Percentiles rank a stretch among this genome's conserved stretches.
Evolutionary conservation across 1,140 invertebrate genomes (phyloP).

Genomic region (Hypsibius dujardini): DNA sequence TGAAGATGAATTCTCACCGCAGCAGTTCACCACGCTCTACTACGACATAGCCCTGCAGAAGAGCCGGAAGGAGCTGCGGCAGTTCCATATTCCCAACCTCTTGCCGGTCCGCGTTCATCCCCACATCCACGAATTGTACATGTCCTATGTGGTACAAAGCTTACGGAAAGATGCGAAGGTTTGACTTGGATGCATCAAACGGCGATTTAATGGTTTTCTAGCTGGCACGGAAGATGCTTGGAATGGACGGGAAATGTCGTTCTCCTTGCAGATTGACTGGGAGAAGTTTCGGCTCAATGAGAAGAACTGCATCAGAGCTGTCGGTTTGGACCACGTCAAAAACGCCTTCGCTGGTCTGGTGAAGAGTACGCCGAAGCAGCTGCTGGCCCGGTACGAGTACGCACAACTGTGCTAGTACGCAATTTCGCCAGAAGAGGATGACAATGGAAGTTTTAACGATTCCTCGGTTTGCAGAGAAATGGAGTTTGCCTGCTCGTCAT

Average conservation of each 20-base stretch:
- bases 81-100: neutral
- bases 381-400: conserved; percentile 61
- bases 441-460: conserved; percentile 11
- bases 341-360: conserved; percentile 46
- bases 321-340: neutral
- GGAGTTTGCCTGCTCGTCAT: conserved; percentile 71
- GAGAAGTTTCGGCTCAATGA: conserved; percentile 10
- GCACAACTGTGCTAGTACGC: too few species aligned
- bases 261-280: neutral
- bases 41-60: neutral
- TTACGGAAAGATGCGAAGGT: neutral
- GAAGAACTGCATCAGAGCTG: neutral
- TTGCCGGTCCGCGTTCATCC: neutral
- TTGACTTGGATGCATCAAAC: neutral
- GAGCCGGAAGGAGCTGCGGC: neutral
- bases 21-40: neutral
- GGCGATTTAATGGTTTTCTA: neutral
- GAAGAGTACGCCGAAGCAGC: conserved; percentile 71
- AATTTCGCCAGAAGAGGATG: too few species aligned
- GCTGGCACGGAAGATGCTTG: too few species aligned
- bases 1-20: conserved; percentile 10
- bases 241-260: too few species aligned
- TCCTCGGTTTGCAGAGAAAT: conserved; percentile 48
- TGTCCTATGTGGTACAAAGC: conserved; percentile 6
- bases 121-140: conserved; percentile 12